phyloP scores from a whole-genome alignment of 2,113 vertebrate species.

The Pundamilia nyererei region DNA sequence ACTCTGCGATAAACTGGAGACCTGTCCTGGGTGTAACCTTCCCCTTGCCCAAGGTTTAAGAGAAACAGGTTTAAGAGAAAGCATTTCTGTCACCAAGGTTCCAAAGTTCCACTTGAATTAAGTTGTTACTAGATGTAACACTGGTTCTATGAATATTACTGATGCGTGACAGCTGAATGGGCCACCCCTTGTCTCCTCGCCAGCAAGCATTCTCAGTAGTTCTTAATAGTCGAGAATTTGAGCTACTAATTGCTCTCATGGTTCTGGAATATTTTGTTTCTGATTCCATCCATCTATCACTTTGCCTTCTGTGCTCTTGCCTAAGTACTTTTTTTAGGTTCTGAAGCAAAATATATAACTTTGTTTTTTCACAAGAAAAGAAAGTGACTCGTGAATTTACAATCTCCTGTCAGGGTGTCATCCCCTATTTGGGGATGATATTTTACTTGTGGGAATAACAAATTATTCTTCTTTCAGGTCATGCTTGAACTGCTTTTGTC shows the following conservation, averaged over 20 bases:
- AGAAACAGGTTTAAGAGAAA: background rate
- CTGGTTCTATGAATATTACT: background rate
- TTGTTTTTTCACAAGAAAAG: background rate
- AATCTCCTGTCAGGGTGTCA: background rate
- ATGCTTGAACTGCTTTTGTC: background rate
- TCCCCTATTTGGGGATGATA: background rate
- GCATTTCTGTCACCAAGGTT: background rate
- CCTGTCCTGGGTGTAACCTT: background rate
- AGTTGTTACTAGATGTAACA: background rate
- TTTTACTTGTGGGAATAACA: background rate
- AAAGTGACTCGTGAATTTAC: background rate
- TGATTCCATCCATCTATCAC: background rate
- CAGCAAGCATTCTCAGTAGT: background rate
- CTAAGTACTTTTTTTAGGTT: background rate
- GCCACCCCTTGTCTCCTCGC: background rate
- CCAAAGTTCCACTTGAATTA: background rate
- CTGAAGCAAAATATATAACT: background rate
- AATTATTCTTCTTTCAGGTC: background rate
- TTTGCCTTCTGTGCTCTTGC: background rate
- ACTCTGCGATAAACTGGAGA: background rate
- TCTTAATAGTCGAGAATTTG: background rate
- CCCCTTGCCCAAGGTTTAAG: background rate
- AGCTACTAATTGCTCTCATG: background rate
- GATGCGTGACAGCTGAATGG: background rate
- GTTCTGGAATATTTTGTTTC: background rate